These are phyloP conservation scores for Chrysolina haemoptera DNA, from an alignment of 2,888 invertebrate genomes.

Conservation along the genomic window DNA sequence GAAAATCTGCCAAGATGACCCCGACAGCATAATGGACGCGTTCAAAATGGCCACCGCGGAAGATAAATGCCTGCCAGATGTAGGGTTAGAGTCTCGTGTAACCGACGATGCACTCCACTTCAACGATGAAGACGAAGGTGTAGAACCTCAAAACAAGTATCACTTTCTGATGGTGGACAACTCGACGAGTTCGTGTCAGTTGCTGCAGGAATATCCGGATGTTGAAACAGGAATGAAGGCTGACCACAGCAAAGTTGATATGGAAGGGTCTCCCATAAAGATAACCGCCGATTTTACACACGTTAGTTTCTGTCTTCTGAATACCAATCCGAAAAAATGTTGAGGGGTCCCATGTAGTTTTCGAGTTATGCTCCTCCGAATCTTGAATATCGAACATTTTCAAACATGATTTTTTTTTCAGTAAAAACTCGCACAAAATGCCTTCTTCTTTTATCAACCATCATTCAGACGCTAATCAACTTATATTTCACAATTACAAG, in stretches of 20 bases:
- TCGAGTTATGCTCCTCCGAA: too few species aligned
- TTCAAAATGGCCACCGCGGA: conserved; percentile 17
- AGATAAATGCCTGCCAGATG: conserved; percentile 32
- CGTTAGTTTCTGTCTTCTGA: too few species aligned
- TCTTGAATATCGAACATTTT: too few species aligned
- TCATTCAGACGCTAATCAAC: too few species aligned
- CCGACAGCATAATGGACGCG: conserved; percentile 34
- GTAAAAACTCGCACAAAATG: too few species aligned
- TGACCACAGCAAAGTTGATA: background rate
- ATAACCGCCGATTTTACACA: too few species aligned
- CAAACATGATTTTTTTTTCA: too few species aligned
- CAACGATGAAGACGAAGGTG: background rate
- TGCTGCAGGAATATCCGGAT: background rate
- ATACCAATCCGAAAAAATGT: too few species aligned
- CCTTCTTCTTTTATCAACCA: too few species aligned
- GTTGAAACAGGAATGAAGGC: background rate
- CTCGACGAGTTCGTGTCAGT: background rate
- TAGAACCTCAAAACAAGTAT: conserved; percentile 19
- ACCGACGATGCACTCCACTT: background rate
- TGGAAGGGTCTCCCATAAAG: background rate
- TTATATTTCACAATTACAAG: too few species aligned
- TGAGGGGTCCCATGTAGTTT: too few species aligned
- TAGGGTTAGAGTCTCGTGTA: background rate
- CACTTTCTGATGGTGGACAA: conserved; percentile 35
- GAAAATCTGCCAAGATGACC: conserved; percentile 31